Conservation (phyloP, 2,888 invertebrate species). For the Microdon myrmicae region DNA sequence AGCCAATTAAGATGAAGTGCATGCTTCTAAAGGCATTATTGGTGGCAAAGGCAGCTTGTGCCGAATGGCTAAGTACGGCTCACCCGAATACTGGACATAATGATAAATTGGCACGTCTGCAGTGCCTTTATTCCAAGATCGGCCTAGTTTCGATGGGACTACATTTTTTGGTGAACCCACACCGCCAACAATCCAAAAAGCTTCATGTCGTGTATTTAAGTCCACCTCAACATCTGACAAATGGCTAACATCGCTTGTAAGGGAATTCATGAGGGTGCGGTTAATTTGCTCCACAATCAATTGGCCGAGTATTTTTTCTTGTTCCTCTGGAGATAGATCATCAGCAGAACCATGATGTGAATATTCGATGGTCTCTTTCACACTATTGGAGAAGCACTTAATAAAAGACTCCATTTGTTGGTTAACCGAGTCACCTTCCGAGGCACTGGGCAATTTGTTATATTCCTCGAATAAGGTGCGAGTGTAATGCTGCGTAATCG, state of each 20-base stretch:
- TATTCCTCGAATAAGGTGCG: slow-evolving; percentile 76
- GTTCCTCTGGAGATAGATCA: slow-evolving; percentile 48
- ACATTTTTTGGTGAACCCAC: slow-evolving; percentile 70
- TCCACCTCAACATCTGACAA: slow-evolving; percentile 74
- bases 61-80: slow-evolving; percentile 77
- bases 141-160: slow-evolving; percentile 66
- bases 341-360: slow-evolving; percentile 45
- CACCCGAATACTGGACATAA: slow-evolving; percentile 76
- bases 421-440: slow-evolving; percentile 7
- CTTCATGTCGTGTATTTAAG: slow-evolving; percentile 81
- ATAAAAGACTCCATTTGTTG: slow-evolving; percentile 52
- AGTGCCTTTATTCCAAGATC: slow-evolving; percentile 65
- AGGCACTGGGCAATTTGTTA: slow-evolving; percentile 57
- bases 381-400: slow-evolving; percentile 55
- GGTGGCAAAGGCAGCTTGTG: slow-evolving; percentile 76
- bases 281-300: slow-evolving; percentile 76
- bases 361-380: slow-evolving; percentile 60
- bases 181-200: slow-evolving; percentile 87
- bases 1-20: slow-evolving; percentile 67
- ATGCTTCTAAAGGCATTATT: slow-evolving; percentile 71
- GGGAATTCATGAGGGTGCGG: slow-evolving; percentile 72
- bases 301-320: slow-evolving; percentile 58
- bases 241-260: slow-evolving; percentile 72
- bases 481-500: slow-evolving; percentile 79
- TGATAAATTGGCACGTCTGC: slow-evolving; percentile 72